phyloP scores from a whole-genome alignment of 2,888 invertebrate species.

The Cartodere bifasciata region DNA sequence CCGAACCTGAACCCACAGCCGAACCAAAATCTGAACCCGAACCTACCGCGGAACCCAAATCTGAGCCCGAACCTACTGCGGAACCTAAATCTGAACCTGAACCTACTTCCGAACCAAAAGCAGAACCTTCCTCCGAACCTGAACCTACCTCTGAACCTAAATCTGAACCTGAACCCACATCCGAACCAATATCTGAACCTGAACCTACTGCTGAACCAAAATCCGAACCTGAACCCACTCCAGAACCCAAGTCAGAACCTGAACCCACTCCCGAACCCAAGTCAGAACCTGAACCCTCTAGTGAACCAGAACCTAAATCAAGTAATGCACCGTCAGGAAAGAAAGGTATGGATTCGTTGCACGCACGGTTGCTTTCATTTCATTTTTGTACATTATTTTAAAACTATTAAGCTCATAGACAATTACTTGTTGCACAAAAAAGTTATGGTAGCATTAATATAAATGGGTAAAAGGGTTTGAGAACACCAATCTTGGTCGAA shows the following conservation, averaged over 20 bases:
- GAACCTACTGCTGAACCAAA: slow-evolving; percentile 33
- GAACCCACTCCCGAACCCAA: slow-evolving; percentile 32
- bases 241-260: slow-evolving; percentile 28
- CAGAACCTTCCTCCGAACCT: slow-evolving; percentile 32
- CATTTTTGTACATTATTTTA: too few species aligned
- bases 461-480: too few species aligned
- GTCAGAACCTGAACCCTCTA: slow-evolving; percentile 31
- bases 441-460: too few species aligned
- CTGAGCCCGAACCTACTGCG: slow-evolving; percentile 32
- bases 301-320: slow-evolving; percentile 35
- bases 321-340: slow-evolving; percentile 29
- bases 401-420: too few species aligned
- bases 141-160: slow-evolving; percentile 35
- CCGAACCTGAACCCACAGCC: slow-evolving; percentile 33
- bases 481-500: too few species aligned
- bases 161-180: slow-evolving; percentile 25
- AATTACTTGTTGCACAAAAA: too few species aligned
- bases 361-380: slow-evolving; percentile 1
- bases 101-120: slow-evolving; percentile 34
- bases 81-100: slow-evolving; percentile 36
- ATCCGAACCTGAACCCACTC: slow-evolving; percentile 30
- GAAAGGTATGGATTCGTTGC: slow-evolving; percentile 30
- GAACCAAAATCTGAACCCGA: slow-evolving; percentile 28
- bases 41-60: slow-evolving; percentile 27
- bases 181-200: slow-evolving; percentile 24